Conservation (phyloP, 2,888 invertebrate genomes). For the Azorinus chamasolen region DNA sequence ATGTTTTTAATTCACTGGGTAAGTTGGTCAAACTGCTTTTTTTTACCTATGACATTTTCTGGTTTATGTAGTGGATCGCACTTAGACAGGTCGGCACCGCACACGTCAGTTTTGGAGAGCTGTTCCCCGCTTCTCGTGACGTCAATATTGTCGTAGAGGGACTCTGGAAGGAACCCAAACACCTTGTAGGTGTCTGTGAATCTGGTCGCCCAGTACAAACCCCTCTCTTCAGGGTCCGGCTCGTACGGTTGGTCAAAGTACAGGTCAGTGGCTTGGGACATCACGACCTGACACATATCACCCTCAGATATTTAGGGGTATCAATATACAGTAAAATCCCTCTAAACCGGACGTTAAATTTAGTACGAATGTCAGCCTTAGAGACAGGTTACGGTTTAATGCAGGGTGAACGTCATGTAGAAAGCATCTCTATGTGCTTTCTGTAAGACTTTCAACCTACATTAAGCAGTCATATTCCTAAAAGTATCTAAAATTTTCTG, state of each 20-base stretch:
- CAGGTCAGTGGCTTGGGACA: constrained; percentile 80
- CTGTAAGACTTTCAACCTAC: too few species aligned
- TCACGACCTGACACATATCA: constrained; percentile 71
- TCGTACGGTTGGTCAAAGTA: constrained; percentile 84
- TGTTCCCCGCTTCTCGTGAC: constrained; percentile 73
- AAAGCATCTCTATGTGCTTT: too few species aligned
- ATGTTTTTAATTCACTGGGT: too few species aligned
- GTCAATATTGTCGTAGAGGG: constrained; percentile 74
- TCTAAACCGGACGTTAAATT: too few species aligned
- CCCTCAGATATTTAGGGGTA: too few species aligned
- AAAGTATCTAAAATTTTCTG: too few species aligned
- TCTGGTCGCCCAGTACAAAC: constrained; percentile 84
- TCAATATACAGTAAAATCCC: too few species aligned
- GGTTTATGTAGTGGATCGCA: constrained; percentile 73
- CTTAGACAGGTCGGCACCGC: constrained; percentile 60
- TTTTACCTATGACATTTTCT: constrained; percentile 82
- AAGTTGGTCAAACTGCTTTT: not conserved
- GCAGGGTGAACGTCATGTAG: too few species aligned
- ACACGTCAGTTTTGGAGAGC: constrained; percentile 66
- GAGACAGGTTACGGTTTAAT: too few species aligned
- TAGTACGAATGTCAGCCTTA: too few species aligned
- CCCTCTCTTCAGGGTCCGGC: constrained; percentile 82
- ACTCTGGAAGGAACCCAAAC: constrained; percentile 78
- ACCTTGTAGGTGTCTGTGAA: constrained; percentile 79
- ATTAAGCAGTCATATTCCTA: too few species aligned